These are phyloP conservation scores for Hemicrepidius hirtus DNA, from an alignment of 2,888 invertebrate species.

Conservation along the genomic window DNA sequence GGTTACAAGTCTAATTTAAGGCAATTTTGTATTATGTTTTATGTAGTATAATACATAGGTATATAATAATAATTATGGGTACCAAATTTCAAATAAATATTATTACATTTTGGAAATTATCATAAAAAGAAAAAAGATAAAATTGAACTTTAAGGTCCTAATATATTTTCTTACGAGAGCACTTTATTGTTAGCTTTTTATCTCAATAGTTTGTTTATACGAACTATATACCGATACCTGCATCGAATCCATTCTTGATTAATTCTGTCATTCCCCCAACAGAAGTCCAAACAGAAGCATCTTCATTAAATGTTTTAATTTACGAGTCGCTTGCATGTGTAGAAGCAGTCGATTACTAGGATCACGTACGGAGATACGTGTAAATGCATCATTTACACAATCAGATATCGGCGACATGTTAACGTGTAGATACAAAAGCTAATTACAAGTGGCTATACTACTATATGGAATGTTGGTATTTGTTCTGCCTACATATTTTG, in stretches of 20 bases:
- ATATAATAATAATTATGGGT: too few species aligned
- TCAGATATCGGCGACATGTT: conserved; percentile 67
- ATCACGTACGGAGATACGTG: conserved; percentile 67
- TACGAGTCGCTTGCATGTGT: conserved; percentile 60
- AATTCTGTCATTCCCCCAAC: conserved; percentile 10
- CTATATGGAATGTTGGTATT: conserved; percentile 26
- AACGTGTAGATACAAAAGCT: conserved; percentile 63
- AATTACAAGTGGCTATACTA: conserved; percentile 61
- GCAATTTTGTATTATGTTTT: too few species aligned
- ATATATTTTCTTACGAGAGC: too few species aligned
- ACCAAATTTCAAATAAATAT: too few species aligned
- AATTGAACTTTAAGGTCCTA: too few species aligned
- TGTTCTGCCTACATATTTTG: conserved; percentile 20
- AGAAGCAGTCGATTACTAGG: conserved; percentile 61
- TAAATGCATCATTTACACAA: conserved; percentile 68
- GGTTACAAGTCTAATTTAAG: too few species aligned
- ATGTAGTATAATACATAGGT: too few species aligned
- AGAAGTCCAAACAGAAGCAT: conserved; percentile 34
- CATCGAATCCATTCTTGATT: conserved; percentile 1
- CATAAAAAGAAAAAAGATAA: too few species aligned
- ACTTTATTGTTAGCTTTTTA: too few species aligned
- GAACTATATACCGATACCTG: too few species aligned
- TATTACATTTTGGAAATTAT: too few species aligned
- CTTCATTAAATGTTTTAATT: conserved; percentile 49
- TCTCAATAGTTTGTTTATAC: too few species aligned